A percentile compares a stretch with the other conserved stretches of the same genome.
phyloP scores from a whole-genome alignment of 2,113 vertebrate species.

The Takifugu flavidus region DNA sequence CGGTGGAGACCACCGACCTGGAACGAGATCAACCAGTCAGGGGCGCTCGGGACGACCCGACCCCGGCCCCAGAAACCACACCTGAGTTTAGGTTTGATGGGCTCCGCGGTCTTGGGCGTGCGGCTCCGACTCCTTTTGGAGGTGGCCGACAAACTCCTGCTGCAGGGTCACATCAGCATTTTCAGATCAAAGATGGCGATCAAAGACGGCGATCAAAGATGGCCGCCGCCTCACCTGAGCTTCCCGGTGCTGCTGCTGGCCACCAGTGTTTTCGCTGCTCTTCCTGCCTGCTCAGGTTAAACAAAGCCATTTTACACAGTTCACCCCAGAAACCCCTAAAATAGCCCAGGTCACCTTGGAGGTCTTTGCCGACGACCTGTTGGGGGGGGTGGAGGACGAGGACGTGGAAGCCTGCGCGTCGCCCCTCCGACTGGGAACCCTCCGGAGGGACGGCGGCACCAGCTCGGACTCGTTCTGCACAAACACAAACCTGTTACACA shows the following conservation, averaged over 20 bases:
- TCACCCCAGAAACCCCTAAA: too few species aligned
- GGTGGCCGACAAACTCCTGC: slow-evolving; percentile 1
- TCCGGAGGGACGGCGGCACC: slow-evolving; percentile 50
- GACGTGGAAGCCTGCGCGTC: neutral
- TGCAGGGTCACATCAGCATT: neutral
- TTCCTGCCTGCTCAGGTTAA: slow-evolving; percentile 15
- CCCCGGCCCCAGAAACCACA: slow-evolving; percentile 2
- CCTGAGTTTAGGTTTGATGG: slow-evolving; percentile 40
- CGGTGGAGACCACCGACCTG: slow-evolving; percentile 59
- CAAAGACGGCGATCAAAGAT: too few species aligned
- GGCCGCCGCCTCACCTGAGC: slow-evolving; percentile 29
- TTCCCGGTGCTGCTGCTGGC: slow-evolving; percentile 53
- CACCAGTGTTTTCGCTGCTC: slow-evolving; percentile 10
- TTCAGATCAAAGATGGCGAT: too few species aligned
- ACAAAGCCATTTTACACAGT: too few species aligned
- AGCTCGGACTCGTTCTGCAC: slow-evolving; percentile 57
- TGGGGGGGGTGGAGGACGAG: neutral
- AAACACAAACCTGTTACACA: neutral
- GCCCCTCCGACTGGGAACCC: slow-evolving; percentile 59
- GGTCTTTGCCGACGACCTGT: slow-evolving; percentile 16
- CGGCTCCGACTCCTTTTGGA: slow-evolving; percentile 25
- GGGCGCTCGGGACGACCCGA: neutral
- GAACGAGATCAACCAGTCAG: neutral
- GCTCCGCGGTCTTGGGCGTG: neutral
- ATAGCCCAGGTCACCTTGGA: slow-evolving; percentile 27